phyloP scores from a whole-genome alignment of 2,113 vertebrate species.

The Myanophis thanlyinensis region DNA sequence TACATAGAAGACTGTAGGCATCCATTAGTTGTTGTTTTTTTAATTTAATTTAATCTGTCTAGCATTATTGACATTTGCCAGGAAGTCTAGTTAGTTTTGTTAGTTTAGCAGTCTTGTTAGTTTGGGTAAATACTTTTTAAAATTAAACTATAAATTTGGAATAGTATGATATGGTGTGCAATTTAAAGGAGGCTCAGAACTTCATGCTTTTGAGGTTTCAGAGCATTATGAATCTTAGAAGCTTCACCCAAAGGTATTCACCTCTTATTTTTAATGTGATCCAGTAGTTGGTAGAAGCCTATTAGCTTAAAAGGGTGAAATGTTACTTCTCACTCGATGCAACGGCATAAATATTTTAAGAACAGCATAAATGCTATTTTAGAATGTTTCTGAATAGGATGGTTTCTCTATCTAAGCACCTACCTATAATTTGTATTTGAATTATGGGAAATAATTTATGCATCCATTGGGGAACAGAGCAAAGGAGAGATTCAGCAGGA shows the following conservation, averaged over 20 bases:
- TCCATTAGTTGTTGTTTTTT: not conserved
- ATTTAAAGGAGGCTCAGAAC: constrained; percentile 40
- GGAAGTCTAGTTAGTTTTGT: not conserved
- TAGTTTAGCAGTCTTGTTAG: not conserved
- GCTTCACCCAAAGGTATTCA: constrained; percentile 12
- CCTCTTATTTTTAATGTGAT: constrained; percentile 33
- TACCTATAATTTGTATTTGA: constrained; percentile 30
- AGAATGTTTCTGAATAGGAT: constrained; percentile 23
- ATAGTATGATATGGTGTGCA: not conserved
- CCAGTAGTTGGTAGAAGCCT: constrained; percentile 43
- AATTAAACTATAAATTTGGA: not conserved
- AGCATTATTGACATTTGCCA: not conserved
- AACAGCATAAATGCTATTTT: constrained; percentile 38
- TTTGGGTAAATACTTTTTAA: not conserved
- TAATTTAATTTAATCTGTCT: not conserved
- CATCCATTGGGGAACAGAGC: not conserved
- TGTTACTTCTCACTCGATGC: constrained; percentile 39
- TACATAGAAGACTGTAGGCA: not conserved
- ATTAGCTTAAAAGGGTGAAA: constrained; percentile 55
- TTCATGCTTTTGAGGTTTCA: constrained; percentile 16
- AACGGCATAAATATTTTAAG: constrained; percentile 62
- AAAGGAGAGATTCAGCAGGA: constrained; percentile 1
- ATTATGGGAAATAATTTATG: not conserved
- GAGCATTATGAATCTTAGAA: constrained; percentile 7
- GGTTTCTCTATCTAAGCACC: constrained; percentile 37